Percentiles rank a stretch among this genome's conserved stretches.
phyloP scores from a whole-genome alignment of 2,888 invertebrate species.

The Melanostoma scalare region DNA sequence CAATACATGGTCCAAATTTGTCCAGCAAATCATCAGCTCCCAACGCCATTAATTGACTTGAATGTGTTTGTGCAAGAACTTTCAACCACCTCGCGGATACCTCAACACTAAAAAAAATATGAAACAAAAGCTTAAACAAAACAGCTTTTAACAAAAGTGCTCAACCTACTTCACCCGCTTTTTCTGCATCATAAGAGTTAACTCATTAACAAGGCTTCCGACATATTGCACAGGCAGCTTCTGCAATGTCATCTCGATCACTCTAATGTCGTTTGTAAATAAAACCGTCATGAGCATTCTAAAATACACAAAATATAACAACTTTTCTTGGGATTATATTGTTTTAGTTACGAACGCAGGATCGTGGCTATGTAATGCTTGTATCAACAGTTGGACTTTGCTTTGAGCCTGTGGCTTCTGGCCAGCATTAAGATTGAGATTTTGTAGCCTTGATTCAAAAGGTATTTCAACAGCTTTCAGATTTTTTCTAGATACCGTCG shows the following conservation, averaged over 20 bases:
- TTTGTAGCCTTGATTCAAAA: slow-evolving; percentile 91
- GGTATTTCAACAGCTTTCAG: slow-evolving; percentile 82
- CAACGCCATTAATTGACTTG: slow-evolving; percentile 81
- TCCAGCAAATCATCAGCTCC: slow-evolving; percentile 79
- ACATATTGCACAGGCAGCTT: slow-evolving; percentile 90
- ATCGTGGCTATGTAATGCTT: slow-evolving; percentile 94
- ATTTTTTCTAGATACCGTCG: slow-evolving; percentile 77
- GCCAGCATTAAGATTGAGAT: slow-evolving; percentile 86
- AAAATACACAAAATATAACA: slow-evolving; percentile 32
- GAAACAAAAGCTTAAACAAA: not conserved
- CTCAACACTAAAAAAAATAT: slow-evolving; percentile 77
- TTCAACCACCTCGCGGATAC: slow-evolving; percentile 79
- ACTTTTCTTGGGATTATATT: not conserved
- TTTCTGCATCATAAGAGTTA: slow-evolving; percentile 86
- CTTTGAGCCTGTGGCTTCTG: slow-evolving; percentile 86
- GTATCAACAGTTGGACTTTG: slow-evolving; percentile 90
- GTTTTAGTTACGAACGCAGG: slow-evolving; percentile 82
- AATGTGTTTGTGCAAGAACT: slow-evolving; percentile 78
- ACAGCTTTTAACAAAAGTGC: not conserved
- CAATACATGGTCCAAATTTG: slow-evolving; percentile 80
- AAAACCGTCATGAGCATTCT: slow-evolving; percentile 89
- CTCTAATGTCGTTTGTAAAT: slow-evolving; percentile 85
- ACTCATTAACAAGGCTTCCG: slow-evolving; percentile 87
- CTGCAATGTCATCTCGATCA: slow-evolving; percentile 89
- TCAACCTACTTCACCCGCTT: slow-evolving; percentile 81